These are phyloP conservation scores for Galerucella pusilla DNA, from an alignment of 2,888 invertebrate species.

Conservation along the genomic window DNA sequence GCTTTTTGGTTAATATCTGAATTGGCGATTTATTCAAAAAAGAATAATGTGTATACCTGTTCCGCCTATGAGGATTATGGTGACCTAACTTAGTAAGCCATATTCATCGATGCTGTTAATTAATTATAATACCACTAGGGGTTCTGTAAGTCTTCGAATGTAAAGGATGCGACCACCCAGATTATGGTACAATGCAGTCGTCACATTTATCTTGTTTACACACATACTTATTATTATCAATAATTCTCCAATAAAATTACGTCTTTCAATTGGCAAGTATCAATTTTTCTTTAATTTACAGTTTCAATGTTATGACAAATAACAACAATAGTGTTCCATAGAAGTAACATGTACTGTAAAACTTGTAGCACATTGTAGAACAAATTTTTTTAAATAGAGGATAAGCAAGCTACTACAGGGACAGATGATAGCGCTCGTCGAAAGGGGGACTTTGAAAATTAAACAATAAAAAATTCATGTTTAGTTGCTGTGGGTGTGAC, in stretches of 20 bases:
- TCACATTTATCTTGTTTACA: conserved; percentile 50
- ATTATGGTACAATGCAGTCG: conserved; percentile 46
- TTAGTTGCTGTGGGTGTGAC: too few species aligned
- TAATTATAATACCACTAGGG: conserved; percentile 54
- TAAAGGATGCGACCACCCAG: conserved; percentile 54
- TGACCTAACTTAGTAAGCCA: conserved; percentile 42
- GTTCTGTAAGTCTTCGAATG: conserved; percentile 50
- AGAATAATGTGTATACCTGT: neutral
- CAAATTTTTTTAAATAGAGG: too few species aligned
- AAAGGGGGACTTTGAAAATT: too few species aligned
- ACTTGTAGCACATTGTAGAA: too few species aligned
- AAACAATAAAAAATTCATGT: too few species aligned
- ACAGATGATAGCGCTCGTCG: too few species aligned
- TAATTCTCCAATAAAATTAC: conserved; percentile 12
- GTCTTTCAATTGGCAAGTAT: neutral
- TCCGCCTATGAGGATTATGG: conserved; percentile 23
- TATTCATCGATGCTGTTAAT: conserved; percentile 45
- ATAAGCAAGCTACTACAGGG: too few species aligned
- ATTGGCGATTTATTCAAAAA: conserved; percentile 1
- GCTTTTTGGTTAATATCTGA: neutral
- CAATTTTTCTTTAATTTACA: neutral
- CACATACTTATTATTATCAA: conserved; percentile 39
- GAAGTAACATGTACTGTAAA: too few species aligned
- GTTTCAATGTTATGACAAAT: too few species aligned
- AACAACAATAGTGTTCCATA: too few species aligned